Evolutionary conservation across 2,113 vertebrate species (phyloP).

Genomic region (Heteronetta atricapilla): DNA sequence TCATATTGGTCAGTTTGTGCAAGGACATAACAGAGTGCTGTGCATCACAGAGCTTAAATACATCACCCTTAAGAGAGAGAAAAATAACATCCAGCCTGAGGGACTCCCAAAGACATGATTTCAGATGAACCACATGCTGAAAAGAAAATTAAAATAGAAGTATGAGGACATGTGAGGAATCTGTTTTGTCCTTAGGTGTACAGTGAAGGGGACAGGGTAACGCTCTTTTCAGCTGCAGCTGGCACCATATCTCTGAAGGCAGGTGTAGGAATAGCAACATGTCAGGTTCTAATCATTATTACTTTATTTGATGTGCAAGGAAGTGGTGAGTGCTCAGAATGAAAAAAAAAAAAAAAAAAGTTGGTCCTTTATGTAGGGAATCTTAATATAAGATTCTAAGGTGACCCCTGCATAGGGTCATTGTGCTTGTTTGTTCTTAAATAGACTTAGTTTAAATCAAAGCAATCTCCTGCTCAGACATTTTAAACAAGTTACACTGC

Average conservation of each 20-base stretch:
- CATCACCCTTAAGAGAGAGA: not conserved
- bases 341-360: not conserved
- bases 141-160: constrained; percentile 10
- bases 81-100: not conserved
- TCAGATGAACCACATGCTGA: not conserved
- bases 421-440: not conserved
- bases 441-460: not conserved
- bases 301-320: not conserved
- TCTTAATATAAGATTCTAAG: not conserved
- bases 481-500: not conserved
- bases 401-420: not conserved
- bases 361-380: not conserved
- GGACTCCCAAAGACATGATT: not conserved
- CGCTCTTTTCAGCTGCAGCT: not conserved
- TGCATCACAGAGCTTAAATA: not conserved
- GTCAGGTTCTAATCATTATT: not conserved
- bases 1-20: not conserved
- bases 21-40: not conserved
- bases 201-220: not conserved
- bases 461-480: not conserved
- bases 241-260: not conserved
- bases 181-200: not conserved
- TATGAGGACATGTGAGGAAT: not conserved
- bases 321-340: not conserved
- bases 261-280: not conserved